These are phyloP conservation scores for Phrynosoma platyrhinos DNA, from an alignment of 2,113 vertebrate species.

Conservation along the genomic window DNA sequence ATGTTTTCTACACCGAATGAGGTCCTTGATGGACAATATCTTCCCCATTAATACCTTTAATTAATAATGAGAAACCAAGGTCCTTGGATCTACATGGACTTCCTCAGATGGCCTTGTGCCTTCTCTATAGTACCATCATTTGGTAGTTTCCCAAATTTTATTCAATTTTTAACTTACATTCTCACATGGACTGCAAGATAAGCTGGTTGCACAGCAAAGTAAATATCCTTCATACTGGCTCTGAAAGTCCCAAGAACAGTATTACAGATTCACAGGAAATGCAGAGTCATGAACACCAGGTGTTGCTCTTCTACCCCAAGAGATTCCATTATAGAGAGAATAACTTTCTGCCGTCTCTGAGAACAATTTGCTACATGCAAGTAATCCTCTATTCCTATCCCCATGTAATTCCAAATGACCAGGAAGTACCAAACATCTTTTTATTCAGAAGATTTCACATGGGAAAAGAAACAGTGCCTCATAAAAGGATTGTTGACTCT, in stretches of 20 bases:
- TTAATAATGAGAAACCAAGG: too few relatives aligned
- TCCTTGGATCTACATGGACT: too few relatives aligned
- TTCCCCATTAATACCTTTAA: too few relatives aligned
- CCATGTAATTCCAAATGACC: constrained; percentile 1
- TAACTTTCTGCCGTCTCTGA: constrained; percentile 13
- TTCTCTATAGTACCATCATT: too few relatives aligned
- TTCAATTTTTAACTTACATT: too few relatives aligned
- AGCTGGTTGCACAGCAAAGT: background rate
- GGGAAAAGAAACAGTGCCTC: background rate
- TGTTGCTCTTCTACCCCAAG: constrained; percentile 6
- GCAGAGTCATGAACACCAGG: constrained; percentile 24
- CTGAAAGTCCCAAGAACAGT: background rate
- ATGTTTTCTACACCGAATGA: too few relatives aligned
- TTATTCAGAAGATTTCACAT: background rate
- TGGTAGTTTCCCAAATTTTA: too few relatives aligned
- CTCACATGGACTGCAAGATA: background rate
- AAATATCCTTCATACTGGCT: background rate
- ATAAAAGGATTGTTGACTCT: background rate
- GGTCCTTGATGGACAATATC: too few relatives aligned
- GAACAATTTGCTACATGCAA: constrained; percentile 12
- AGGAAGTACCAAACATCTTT: background rate
- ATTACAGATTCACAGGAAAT: constrained; percentile 16
- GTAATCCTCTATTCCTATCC: background rate
- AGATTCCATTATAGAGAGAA: constrained; percentile 2
- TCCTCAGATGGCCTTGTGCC: too few relatives aligned